Evolutionary conservation across 2,113 vertebrate genomes (phyloP), one percentile per base, ranked within the genome.

Genomic region (Syrrhaptes paradoxus): DNA sequence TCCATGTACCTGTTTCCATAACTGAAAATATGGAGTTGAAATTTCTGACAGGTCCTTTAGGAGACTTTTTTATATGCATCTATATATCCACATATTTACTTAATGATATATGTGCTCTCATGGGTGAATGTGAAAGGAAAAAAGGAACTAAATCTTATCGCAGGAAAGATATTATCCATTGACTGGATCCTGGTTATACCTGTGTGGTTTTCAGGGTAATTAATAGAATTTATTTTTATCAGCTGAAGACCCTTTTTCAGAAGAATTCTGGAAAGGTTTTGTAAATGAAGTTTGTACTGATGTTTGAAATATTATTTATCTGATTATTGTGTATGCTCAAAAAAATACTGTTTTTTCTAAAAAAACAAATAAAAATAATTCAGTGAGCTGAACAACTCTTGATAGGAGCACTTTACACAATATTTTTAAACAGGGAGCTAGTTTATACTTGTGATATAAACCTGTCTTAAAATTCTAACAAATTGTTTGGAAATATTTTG

Each of bases 201-300:
- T 86, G 63, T 91, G 54, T 95, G 90, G 41, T 95, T 92, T 96
- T 86, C 87, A 94, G 78, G 62, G 65, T 96, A 93, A 95, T 95
- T 59, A 73, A 90, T 85, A 94, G 71, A 91, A 85, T 78, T 75
- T 96, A 96, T 97, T 96, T 97, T 97, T 97, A 67, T 95, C 81
- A 79, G 58, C 91, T 78, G 54, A 72, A 82, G 49, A 94, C 49
- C 43, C 67, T 67, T 87, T 96, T 96, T 62, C 96, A 85, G 95
- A 94, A 58, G 51, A 94, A 58, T 90, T 87, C 95, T 87, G 89
- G 57, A 84, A 88, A 90, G n/a, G 88, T 97, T 97, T 96, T 97
- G 95, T 95, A 95, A 92, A 96, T 96, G 10, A 87, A 68, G 70
- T 97, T 97, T 96, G 55, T 97, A 96, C 48, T 88, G 58, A 88